Evolutionary conservation across 1,140 invertebrate genomes (phyloP).

Genomic region (Zaprionus taronus): DNA sequence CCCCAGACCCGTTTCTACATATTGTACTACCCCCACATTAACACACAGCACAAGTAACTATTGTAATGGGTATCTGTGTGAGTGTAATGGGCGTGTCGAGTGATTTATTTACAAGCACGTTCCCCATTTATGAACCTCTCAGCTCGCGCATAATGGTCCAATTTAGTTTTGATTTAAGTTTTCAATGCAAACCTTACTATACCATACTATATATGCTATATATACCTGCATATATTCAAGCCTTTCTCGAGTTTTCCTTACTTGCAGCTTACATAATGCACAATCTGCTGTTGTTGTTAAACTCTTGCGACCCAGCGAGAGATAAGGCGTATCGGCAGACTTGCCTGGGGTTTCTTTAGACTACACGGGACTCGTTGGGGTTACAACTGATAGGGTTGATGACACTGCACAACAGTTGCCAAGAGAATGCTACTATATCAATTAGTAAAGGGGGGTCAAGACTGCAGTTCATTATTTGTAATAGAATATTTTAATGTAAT

Average conservation of each 20-base stretch:
- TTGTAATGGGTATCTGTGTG: neutral
- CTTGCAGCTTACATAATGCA: neutral
- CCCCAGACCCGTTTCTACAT: neutral
- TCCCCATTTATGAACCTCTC: slow-evolving; percentile 9
- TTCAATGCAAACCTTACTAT: neutral
- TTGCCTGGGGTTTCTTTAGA: neutral
- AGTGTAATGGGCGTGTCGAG: slow-evolving; percentile 45
- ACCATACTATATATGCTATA: neutral
- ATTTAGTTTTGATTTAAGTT: slow-evolving; percentile 11
- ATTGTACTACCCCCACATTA: slow-evolving; percentile 7
- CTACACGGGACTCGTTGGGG: neutral
- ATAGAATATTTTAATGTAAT: neutral
- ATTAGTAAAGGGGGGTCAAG: neutral
- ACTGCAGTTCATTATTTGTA: neutral
- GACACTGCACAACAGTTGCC: neutral
- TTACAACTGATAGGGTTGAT: neutral
- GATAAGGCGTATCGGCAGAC: slow-evolving; percentile 3
- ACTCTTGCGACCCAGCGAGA: neutral
- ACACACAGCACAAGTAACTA: slow-evolving; percentile 18
- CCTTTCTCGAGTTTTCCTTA: neutral
- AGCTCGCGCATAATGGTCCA: slow-evolving; percentile 7
- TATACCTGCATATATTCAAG: neutral
- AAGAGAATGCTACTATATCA: neutral
- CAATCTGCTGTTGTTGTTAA: neutral
- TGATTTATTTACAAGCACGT: slow-evolving; percentile 54